Percentiles rank a stretch among this genome's conserved stretches.
Conservation (phyloP, 1,140 invertebrate genomes). For the Diorhabda sublineata region DNA sequence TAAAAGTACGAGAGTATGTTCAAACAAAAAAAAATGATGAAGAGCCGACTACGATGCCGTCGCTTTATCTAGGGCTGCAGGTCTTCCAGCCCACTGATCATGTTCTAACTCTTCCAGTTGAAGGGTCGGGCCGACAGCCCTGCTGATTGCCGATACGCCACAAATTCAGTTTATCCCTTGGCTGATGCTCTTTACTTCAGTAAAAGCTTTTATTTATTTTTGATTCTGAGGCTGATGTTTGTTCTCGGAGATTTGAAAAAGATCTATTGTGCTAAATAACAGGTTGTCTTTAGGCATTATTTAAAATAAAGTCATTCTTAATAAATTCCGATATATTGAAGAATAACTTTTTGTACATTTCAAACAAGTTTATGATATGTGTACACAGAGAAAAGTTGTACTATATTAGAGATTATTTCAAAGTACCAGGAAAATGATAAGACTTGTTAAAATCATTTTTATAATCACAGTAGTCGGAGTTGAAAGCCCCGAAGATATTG, state of each 20-base stretch:
- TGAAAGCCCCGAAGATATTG: too few species aligned
- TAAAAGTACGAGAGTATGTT: not conserved
- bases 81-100: slow-evolving; percentile 7
- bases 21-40: slow-evolving; percentile 6
- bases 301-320: too few species aligned
- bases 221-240: not conserved
- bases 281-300: too few species aligned
- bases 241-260: not conserved
- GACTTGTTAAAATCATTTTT: too few species aligned
- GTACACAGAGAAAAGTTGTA: too few species aligned
- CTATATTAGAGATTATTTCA: too few species aligned
- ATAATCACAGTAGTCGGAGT: too few species aligned
- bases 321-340: too few species aligned
- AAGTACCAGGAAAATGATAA: too few species aligned
- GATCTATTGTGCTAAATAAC: not conserved
- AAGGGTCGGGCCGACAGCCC: slow-evolving; percentile 4
- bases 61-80: slow-evolving; percentile 9
- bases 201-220: not conserved
- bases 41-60: slow-evolving; percentile 4
- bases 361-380: too few species aligned
- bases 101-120: slow-evolving; percentile 5
- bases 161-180: slow-evolving; percentile 3
- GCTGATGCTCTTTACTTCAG: not conserved
- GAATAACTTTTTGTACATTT: too few species aligned
- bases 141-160: slow-evolving; percentile 8